Percentiles rank a stretch among this genome's conserved stretches.
Evolutionary conservation across 2,113 vertebrate species (phyloP).

Genomic region (Alectura lathami): DNA sequence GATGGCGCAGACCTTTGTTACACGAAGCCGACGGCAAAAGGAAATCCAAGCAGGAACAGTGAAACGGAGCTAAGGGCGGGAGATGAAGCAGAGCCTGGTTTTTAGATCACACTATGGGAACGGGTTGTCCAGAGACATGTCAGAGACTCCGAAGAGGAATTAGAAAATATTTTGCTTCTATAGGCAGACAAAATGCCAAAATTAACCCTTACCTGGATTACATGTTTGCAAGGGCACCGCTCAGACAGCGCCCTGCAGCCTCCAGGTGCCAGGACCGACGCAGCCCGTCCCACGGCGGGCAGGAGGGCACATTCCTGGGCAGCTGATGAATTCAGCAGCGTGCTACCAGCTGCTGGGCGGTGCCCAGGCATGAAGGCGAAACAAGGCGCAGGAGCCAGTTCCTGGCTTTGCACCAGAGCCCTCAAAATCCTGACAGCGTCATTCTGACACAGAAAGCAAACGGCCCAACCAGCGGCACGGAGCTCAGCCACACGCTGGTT

Average conservation of each 20-base stretch:
- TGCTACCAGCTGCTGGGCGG: too few species aligned
- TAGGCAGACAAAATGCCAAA: not conserved
- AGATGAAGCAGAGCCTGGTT: not conserved
- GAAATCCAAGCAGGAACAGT: too few species aligned
- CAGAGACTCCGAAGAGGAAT: not conserved
- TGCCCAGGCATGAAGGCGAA: not conserved
- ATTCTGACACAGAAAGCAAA: not conserved
- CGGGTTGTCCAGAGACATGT: not conserved
- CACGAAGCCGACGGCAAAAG: not conserved
- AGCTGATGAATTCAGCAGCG: accelerated
- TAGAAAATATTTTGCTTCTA: not conserved
- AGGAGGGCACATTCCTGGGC: not conserved
- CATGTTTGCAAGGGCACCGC: not conserved
- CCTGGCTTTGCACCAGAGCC: not conserved
- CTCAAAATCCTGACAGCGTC: not conserved
- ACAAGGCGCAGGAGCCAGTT: not conserved
- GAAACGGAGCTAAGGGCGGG: not conserved
- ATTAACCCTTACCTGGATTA: not conserved
- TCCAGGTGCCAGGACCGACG: not conserved
- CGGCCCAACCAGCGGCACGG: accelerated
- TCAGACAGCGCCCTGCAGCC: not conserved
- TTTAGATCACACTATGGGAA: accelerated
- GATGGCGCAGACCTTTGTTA: not conserved
- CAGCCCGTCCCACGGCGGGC: too few species aligned
- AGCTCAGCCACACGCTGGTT: not conserved